These are phyloP conservation scores for Scaptomyza hsui DNA, from an alignment of 1,140 invertebrate species.

Conservation along the genomic window DNA sequence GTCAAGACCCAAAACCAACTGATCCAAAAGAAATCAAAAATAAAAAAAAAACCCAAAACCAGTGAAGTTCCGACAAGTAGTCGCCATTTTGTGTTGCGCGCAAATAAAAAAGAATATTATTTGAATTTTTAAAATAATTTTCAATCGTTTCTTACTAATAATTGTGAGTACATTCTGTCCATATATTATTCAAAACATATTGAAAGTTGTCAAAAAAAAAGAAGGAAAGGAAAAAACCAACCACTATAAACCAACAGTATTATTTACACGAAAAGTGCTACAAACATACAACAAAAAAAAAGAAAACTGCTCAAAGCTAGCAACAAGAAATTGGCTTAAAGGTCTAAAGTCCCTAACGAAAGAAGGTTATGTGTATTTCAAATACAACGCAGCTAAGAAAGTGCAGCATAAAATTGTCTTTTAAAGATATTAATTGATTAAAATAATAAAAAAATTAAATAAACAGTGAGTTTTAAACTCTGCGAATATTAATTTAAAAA, in stretches of 20 bases:
- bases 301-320: constrained; percentile 27
- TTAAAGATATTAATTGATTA: neutral
- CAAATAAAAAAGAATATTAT: neutral
- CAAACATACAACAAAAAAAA: constrained; percentile 7
- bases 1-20: neutral
- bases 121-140: constrained; percentile 3
- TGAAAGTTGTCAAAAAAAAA: neutral
- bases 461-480: constrained; percentile 54
- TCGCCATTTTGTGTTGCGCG: constrained; percentile 20
- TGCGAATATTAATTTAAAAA: constrained; percentile 12
- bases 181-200: neutral
- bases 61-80: constrained; percentile 20
- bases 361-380: constrained; percentile 15
- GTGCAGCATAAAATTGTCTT: neutral
- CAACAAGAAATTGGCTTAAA: constrained; percentile 19
- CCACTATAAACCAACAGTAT: constrained; percentile 30
- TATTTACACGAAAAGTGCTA: constrained; percentile 22
- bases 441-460: constrained; percentile 1
- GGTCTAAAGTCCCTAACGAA: constrained; percentile 20
- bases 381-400: constrained; percentile 3
- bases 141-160: constrained; percentile 1
- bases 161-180: constrained; percentile 39
- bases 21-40: constrained; percentile 5
- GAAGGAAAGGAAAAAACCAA: neutral
- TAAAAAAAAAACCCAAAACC: neutral